Evolutionary conservation across 2,888 invertebrate genomes (phyloP).

Genomic region (Agonopterix arenella): DNA sequence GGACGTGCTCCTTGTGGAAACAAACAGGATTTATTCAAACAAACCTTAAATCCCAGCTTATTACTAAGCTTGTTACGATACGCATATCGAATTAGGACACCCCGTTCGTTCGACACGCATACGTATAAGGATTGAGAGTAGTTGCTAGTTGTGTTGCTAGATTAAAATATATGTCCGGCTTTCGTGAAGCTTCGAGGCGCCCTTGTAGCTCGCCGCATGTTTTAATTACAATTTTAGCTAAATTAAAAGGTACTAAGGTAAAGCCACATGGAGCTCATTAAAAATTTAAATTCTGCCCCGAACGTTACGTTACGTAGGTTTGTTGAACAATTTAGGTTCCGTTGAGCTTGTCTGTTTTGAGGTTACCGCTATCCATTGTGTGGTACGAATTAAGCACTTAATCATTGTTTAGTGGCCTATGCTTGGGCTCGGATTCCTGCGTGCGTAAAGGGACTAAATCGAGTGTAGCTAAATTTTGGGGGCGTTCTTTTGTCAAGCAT

Average conservation of each 20-base stretch:
- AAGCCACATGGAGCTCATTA: constrained; percentile 26
- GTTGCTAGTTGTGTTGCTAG: constrained; percentile 26
- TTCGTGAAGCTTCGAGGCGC: constrained; percentile 19
- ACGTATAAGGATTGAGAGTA: constrained; percentile 19
- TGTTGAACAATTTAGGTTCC: background rate
- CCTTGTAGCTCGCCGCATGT: constrained; percentile 22
- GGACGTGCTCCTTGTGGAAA: background rate
- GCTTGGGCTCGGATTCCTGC: too few species aligned
- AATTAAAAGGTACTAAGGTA: constrained; percentile 25
- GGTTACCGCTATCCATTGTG: too few species aligned
- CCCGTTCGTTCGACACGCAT: constrained; percentile 19
- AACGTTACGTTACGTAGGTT: background rate
- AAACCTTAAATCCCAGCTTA: background rate
- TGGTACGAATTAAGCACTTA: too few species aligned
- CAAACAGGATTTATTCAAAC: background rate
- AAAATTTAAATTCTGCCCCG: constrained; percentile 24
- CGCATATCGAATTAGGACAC: constrained; percentile 16
- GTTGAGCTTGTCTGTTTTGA: too few species aligned
- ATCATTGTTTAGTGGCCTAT: too few species aligned
- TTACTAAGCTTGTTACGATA: background rate
- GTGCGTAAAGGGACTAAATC: too few species aligned
- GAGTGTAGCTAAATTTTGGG: too few species aligned
- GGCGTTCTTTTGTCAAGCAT: too few species aligned
- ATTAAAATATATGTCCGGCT: constrained; percentile 39
- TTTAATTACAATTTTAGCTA: constrained; percentile 33